Conservation (phyloP, 2,113 vertebrate species). For the Myotis brandtii region DNA sequence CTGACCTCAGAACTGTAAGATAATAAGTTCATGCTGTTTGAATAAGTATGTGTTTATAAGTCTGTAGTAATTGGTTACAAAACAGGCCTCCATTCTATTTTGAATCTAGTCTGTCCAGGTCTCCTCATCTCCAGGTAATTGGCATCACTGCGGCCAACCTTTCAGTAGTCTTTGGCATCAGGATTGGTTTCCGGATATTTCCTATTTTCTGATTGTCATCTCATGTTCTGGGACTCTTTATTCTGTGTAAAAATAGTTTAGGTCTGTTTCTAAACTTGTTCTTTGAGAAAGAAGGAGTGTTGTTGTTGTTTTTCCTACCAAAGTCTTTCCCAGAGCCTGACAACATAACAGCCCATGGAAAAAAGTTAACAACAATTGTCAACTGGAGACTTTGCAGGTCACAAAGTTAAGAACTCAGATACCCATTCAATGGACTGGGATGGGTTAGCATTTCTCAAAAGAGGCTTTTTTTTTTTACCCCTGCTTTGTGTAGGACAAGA, state of each 20-base stretch:
- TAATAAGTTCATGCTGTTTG: neutral
- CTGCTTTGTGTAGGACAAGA: neutral
- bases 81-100: neutral
- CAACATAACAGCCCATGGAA: neutral
- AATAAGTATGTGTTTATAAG: neutral
- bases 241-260: neutral
- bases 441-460: neutral
- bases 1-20: neutral
- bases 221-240: neutral
- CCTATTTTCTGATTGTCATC: neutral
- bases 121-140: neutral
- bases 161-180: neutral
- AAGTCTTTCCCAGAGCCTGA: neutral
- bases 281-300: neutral
- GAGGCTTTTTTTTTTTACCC: neutral
- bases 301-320: neutral
- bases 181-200: neutral
- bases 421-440: neutral
- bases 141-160: neutral
- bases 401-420: neutral
- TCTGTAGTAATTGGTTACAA: neutral
- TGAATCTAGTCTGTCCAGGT: neutral
- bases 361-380: neutral
- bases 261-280: neutral
- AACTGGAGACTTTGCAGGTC: neutral